phyloP scores from a whole-genome alignment of 2,888 invertebrate species.

The Lasioglossum oenotherae region DNA sequence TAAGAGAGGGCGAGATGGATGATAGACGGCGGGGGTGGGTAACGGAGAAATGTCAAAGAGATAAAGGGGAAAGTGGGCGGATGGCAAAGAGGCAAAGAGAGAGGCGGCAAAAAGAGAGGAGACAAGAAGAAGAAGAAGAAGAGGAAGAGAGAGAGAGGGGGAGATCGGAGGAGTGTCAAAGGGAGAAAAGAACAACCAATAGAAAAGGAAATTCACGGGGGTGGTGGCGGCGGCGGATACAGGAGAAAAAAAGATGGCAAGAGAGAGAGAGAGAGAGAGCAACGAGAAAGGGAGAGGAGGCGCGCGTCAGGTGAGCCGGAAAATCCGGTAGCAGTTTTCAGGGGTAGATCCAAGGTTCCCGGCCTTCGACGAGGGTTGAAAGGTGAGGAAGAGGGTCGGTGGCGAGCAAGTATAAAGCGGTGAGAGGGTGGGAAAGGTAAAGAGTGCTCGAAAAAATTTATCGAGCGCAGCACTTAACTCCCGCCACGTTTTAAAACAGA shows the following conservation, averaged over 20 bases:
- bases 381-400: slow-evolving; percentile 60
- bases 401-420: slow-evolving; percentile 63
- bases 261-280: not conserved
- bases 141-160: not conserved
- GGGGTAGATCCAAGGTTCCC: slow-evolving; percentile 61
- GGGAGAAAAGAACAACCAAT: slow-evolving; percentile 52
- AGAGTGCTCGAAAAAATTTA: slow-evolving; percentile 71
- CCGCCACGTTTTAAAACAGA: slow-evolving; percentile 62
- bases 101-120: not conserved
- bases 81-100: slow-evolving; percentile 19
- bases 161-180: slow-evolving; percentile 26
- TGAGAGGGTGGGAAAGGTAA: slow-evolving; percentile 58
- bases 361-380: slow-evolving; percentile 63
- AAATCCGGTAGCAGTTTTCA: slow-evolving; percentile 73
- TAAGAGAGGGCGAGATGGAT: slow-evolving; percentile 1
- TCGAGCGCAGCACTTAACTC: slow-evolving; percentile 70
- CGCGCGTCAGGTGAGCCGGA: slow-evolving; percentile 67
- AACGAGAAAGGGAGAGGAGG: slow-evolving; percentile 21
- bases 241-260: slow-evolving; percentile 30
- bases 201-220: slow-evolving; percentile 38
- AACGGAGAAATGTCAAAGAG: slow-evolving; percentile 9
- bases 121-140: not conserved
- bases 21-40: not conserved
- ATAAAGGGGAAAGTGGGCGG: slow-evolving; percentile 18
- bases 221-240: not conserved